A percentile compares a stretch with the other conserved stretches of the same genome.
Conservation (phyloP, 2,888 invertebrate genomes). For the Leptopilina syphax region DNA sequence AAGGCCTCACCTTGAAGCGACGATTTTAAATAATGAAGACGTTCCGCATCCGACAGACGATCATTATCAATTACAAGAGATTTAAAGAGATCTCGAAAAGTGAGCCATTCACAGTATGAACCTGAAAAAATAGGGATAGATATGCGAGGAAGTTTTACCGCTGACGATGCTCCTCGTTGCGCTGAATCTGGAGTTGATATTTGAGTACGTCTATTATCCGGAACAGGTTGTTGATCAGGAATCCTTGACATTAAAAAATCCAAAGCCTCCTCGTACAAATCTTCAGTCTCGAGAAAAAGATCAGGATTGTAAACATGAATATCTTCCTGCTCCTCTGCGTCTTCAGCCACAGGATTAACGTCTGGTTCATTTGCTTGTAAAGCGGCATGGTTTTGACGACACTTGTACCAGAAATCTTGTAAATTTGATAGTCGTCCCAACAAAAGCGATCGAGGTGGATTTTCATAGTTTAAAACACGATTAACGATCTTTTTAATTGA, state of each 20-base stretch:
- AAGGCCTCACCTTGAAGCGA: slow-evolving; percentile 2
- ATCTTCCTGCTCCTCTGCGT: not conserved
- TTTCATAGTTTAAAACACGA: not conserved
- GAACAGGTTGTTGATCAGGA: not conserved
- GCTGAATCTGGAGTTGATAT: not conserved
- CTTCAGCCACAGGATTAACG: not conserved
- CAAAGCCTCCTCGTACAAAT: slow-evolving; percentile 14
- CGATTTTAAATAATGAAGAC: slow-evolving; percentile 20
- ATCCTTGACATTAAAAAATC: not conserved
- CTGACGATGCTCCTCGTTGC: not conserved
- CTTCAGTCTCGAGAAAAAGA: not conserved
- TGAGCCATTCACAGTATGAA: not conserved
- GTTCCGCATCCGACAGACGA: not conserved
- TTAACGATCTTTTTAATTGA: not conserved
- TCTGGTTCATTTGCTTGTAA: not conserved
- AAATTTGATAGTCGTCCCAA: not conserved
- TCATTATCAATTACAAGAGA: slow-evolving; percentile 13
- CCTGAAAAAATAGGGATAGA: slow-evolving; percentile 5
- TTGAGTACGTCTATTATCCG: too few relatives aligned
- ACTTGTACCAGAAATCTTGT: not conserved
- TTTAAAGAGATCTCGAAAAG: slow-evolving; percentile 5
- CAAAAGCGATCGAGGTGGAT: not conserved
- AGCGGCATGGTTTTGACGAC: not conserved
- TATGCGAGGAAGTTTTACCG: slow-evolving; percentile 1
- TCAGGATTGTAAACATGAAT: not conserved